Conservation (phyloP, 2,797 vertebrate species). For the Diplodus sargus region DNA sequence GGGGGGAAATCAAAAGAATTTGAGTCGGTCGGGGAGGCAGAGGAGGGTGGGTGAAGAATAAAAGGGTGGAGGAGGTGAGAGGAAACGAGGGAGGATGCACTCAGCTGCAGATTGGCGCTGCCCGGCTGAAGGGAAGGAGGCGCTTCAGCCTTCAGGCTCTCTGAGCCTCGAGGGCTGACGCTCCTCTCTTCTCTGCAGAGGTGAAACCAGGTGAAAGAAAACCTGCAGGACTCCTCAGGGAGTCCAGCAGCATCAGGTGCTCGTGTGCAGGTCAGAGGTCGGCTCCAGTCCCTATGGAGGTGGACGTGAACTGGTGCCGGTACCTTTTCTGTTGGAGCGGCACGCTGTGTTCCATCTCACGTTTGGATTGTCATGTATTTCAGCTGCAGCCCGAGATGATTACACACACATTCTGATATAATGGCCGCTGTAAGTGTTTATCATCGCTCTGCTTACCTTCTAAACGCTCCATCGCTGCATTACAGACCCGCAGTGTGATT, state of each 20-base stretch:
- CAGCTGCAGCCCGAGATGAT: slow-evolving; percentile 8
- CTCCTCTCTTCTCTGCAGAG: not conserved
- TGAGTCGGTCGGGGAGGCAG: not conserved
- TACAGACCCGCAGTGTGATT: not conserved
- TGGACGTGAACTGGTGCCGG: not conserved
- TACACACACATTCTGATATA: not conserved
- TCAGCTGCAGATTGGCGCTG: slow-evolving; percentile 4
- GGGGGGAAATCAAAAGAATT: slow-evolving; percentile 10
- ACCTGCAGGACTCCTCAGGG: not conserved
- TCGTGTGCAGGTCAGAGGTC: slow-evolving; percentile 2
- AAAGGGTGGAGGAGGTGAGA: not conserved
- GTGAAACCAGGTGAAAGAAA: slow-evolving; percentile 31
- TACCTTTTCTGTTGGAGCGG: slow-evolving; percentile 8
- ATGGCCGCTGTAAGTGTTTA: slow-evolving; percentile 8
- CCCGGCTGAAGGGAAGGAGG: not conserved
- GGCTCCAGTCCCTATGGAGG: not conserved
- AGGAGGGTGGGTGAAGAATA: not conserved
- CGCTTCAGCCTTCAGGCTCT: slow-evolving; percentile 12
- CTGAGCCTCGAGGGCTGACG: slow-evolving; percentile 10
- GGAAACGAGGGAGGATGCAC: not conserved
- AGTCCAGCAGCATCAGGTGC: slow-evolving; percentile 19
- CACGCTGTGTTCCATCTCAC: slow-evolving; percentile 3
- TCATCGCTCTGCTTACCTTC: not conserved
- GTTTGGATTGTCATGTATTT: not conserved
- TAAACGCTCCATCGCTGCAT: not conserved